These are phyloP conservation scores for Podarcis lilfordi DNA, from an alignment of 2,797 vertebrate species.

Conservation along the genomic window DNA sequence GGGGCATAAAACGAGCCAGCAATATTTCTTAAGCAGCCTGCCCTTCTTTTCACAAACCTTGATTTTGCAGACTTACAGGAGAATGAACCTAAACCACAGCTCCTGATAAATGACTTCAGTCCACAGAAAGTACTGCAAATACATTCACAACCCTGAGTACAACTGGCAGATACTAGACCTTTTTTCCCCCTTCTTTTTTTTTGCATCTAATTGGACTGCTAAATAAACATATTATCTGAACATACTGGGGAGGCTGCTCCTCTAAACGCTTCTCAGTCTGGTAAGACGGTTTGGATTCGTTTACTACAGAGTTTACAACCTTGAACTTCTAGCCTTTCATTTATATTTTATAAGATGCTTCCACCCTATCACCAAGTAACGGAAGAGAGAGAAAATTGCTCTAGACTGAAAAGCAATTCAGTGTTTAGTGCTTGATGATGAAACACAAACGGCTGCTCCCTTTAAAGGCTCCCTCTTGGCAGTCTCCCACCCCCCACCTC, in stretches of 20 bases:
- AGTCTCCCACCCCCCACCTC: too few species aligned
- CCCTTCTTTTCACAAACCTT: not conserved
- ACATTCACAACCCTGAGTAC: not conserved
- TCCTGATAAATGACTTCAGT: not conserved
- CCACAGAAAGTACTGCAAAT: not conserved
- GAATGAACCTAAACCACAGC: not conserved
- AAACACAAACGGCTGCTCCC: not conserved
- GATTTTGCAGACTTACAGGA: not conserved
- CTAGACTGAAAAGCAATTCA: not conserved
- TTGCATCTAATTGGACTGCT: not conserved
- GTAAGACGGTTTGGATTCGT: not conserved
- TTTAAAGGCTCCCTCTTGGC: fast-evolving
- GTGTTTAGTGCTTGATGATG: not conserved
- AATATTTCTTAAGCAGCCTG: not conserved
- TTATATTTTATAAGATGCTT: not conserved
- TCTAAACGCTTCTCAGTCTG: not conserved
- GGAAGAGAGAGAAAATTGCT: not conserved
- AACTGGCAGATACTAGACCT: not conserved
- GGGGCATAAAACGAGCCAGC: not conserved
- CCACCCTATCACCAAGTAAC: not conserved
- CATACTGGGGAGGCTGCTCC: not conserved
- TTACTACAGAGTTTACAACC: not conserved
- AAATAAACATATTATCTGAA: not conserved
- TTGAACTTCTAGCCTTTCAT: not conserved
- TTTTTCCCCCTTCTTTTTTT: not conserved